phyloP scores from a whole-genome alignment of 2,888 invertebrate genomes.

The Synergus gifuensis region DNA sequence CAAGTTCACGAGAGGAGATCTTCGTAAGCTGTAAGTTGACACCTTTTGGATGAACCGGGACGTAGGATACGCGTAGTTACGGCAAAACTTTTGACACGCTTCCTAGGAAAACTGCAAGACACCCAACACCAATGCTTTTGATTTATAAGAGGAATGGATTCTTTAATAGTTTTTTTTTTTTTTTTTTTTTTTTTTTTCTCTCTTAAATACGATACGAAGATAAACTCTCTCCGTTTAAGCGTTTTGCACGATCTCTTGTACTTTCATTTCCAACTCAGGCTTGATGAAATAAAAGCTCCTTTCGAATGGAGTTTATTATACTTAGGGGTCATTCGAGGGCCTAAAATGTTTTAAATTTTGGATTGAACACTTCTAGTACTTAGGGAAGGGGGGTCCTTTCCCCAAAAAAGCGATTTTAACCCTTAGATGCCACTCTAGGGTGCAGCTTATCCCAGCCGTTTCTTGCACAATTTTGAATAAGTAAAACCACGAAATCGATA shows the following conservation, averaged over 20 bases:
- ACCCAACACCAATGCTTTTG: slow-evolving; percentile 29
- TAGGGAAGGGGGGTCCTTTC: no score
- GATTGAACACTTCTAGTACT: no score
- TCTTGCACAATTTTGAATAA: no score
- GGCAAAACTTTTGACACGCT: slow-evolving; percentile 62
- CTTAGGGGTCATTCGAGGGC: no score
- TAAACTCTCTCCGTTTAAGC: background rate
- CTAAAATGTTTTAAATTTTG: no score
- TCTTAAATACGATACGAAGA: slow-evolving; percentile 21
- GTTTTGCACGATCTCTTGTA: slow-evolving; percentile 8
- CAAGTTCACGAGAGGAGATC: slow-evolving; percentile 66
- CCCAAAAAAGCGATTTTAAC: no score
- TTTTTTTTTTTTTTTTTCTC: slow-evolving; percentile 11
- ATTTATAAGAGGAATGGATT: slow-evolving; percentile 18
- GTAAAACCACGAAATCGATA: no score
- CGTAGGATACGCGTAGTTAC: slow-evolving; percentile 51
- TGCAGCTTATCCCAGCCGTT: no score
- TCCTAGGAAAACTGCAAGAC: slow-evolving; percentile 27
- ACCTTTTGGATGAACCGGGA: slow-evolving; percentile 59
- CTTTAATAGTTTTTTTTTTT: background rate
- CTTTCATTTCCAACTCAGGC: background rate
- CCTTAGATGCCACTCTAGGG: no score
- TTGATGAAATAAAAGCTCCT: no score
- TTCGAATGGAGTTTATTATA: no score
- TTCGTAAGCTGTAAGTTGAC: slow-evolving; percentile 69